Evolutionary conservation across 2,113 vertebrate genomes (phyloP).

Genomic region (Micronycteris hirsuta): DNA sequence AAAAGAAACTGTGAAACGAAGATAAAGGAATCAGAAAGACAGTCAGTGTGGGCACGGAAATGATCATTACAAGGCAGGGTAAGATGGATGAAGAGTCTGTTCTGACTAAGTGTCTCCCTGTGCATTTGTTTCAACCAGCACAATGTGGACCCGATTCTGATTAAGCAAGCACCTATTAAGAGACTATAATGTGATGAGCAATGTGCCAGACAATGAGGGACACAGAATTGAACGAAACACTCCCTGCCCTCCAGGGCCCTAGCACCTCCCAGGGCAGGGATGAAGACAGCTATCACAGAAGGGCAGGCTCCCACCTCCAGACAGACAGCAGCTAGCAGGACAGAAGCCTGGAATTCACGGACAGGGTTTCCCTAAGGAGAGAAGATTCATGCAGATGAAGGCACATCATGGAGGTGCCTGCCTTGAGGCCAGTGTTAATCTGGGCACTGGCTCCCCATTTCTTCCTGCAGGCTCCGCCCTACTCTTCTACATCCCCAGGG

Average conservation of each 20-base stretch:
- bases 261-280: neutral
- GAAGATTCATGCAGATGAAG: neutral
- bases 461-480: neutral
- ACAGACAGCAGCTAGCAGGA: neutral
- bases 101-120: neutral
- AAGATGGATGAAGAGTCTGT: neutral
- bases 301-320: neutral
- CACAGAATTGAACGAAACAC: neutral
- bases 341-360: neutral
- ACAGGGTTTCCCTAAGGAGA: neutral
- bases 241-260: neutral
- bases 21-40: neutral
- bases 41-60: neutral
- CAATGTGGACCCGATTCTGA: neutral
- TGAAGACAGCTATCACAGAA: neutral
- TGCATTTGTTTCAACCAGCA: neutral
- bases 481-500: neutral
- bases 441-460: neutral
- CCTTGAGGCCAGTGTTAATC: neutral
- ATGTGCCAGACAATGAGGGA: neutral
- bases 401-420: neutral
- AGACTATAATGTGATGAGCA: neutral
- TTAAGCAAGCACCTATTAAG: neutral
- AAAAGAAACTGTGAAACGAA: neutral
- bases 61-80: neutral